phyloP scores from a whole-genome alignment of 2,113 vertebrate species.

The western clawed frog (Xenopus tropicalis) region UCB_Xtro_10.0 CM004445.2:129343501-129344000 shows the following conservation, averaged over 20 bases:
- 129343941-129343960: neutral
- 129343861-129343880: slow-evolving; percentile 17
- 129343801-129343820: slow-evolving; percentile 32
- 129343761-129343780: slow-evolving; percentile 29
- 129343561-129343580: too few relatives aligned
- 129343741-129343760: slow-evolving; percentile 25
- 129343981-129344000: too few relatives aligned
- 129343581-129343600: too few relatives aligned
- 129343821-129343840: slow-evolving; percentile 28
- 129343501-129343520: too few relatives aligned
- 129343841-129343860: slow-evolving; percentile 28
- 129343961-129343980: too few relatives aligned
- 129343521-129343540: too few relatives aligned
- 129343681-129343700: too few relatives aligned
- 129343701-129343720: slow-evolving; percentile 5
- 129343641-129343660: too few relatives aligned
- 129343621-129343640: too few relatives aligned
- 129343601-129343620: too few relatives aligned
- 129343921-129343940: neutral
- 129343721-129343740: slow-evolving; percentile 11
- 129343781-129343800: slow-evolving; percentile 41
- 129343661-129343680: too few relatives aligned
- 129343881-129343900: neutral
- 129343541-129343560: too few relatives aligned
- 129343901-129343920: neutral